These are phyloP conservation scores for Rhinopithecus roxellana DNA, from an alignment of 2,113 vertebrate genomes.

Conservation along the genomic window DNA sequence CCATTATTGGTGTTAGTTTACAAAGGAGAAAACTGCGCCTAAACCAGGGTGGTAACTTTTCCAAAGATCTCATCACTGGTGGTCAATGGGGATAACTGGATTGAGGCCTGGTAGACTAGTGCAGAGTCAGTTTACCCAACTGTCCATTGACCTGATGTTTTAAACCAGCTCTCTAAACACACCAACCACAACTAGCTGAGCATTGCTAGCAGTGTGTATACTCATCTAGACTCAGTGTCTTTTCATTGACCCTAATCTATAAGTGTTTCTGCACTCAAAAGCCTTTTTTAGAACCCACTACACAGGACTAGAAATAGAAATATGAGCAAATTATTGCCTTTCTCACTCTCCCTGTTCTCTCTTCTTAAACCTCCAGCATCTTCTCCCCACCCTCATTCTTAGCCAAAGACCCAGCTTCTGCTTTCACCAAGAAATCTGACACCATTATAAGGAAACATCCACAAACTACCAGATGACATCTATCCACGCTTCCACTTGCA, in stretches of 20 bases:
- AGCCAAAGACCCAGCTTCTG: background rate
- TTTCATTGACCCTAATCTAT: background rate
- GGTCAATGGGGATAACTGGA: background rate
- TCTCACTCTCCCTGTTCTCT: background rate
- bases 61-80: background rate
- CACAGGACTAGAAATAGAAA: background rate
- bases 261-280: background rate
- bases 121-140: background rate
- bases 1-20: background rate
- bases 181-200: background rate
- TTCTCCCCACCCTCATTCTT: background rate
- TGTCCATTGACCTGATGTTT: too few relatives aligned
- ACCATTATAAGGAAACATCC: rapidly evolving
- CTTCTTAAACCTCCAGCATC: background rate
- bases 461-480: background rate
- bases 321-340: too few relatives aligned
- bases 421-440: background rate
- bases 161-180: background rate
- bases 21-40: background rate
- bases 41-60: background rate
- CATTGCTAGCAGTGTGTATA: too few relatives aligned
- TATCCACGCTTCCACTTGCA: background rate
- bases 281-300: background rate
- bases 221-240: background rate
- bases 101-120: background rate